phyloP scores from a whole-genome alignment of 2,888 invertebrate genomes.

The Caenorhabditis angaria region DNA sequence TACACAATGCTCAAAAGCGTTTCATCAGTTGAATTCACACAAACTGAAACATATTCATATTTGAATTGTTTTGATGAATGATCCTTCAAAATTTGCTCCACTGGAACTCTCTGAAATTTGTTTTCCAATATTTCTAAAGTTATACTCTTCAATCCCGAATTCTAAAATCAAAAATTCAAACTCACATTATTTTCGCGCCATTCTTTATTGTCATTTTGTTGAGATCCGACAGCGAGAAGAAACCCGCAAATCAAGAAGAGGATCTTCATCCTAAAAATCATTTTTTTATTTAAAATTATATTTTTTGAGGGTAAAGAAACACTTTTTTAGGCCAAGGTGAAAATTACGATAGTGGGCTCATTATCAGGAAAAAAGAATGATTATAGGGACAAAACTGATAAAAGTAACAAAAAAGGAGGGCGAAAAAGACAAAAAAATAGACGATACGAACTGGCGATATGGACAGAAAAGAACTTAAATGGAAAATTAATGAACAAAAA shows the following conservation, averaged over 20 bases:
- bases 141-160: too few relatives aligned
- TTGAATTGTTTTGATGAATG: slow-evolving; percentile 42
- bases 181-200: slow-evolving; percentile 25
- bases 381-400: slow-evolving; percentile 7
- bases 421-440: slow-evolving; percentile 9
- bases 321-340: neutral
- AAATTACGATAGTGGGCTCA: neutral
- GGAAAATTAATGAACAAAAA: too few relatives aligned
- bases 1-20: slow-evolving; percentile 46
- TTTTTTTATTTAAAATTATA: too few relatives aligned
- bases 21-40: slow-evolving; percentile 50
- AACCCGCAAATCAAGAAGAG: slow-evolving; percentile 35
- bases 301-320: neutral
- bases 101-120: slow-evolving; percentile 33
- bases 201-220: slow-evolving; percentile 19
- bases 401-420: neutral
- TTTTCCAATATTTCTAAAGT: neutral
- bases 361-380: slow-evolving; percentile 16
- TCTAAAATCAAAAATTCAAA: neutral
- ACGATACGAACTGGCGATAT: too few relatives aligned
- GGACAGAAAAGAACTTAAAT: too few relatives aligned
- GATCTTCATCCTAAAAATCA: slow-evolving; percentile 34
- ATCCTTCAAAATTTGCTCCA: slow-evolving; percentile 33
- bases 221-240: slow-evolving; percentile 11
- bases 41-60: slow-evolving; percentile 56